phyloP scores from a whole-genome alignment of 2,113 vertebrate genomes.

The Indicator maculatus region DNA sequence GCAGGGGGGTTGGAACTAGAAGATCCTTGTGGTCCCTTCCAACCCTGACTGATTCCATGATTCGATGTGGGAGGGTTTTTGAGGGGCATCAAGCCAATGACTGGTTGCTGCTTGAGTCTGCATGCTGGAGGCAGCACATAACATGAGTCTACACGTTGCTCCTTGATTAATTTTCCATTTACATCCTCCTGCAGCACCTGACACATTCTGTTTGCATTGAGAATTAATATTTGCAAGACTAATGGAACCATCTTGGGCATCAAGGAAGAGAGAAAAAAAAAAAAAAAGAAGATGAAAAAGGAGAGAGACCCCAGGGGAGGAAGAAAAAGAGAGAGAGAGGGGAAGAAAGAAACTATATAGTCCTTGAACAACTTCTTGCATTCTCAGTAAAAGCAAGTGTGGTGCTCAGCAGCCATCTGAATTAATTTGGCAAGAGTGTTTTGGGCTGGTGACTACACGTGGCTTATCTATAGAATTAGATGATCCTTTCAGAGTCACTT shows the following conservation, averaged over 20 bases:
- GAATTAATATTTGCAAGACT: slow-evolving; percentile 74
- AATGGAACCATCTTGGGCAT: slow-evolving; percentile 63
- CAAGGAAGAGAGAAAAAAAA: not conserved
- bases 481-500: slow-evolving; percentile 48
- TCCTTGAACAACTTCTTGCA: slow-evolving; percentile 6
- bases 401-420: slow-evolving; percentile 30
- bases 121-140: not conserved
- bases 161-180: slow-evolving; percentile 73
- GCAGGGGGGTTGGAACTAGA: too few species aligned
- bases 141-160: not conserved
- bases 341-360: not conserved
- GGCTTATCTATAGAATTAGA: slow-evolving; percentile 53
- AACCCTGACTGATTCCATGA: too few species aligned
- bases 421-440: slow-evolving; percentile 19
- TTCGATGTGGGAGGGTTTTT: not conserved
- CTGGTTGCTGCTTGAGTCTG: slow-evolving; percentile 29
- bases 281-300: not conserved
- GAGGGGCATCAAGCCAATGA: not conserved
- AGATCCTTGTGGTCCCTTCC: too few species aligned
- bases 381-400: slow-evolving; percentile 3
- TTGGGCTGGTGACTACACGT: not conserved
- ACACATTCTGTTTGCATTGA: slow-evolving; percentile 67
- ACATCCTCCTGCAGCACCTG: slow-evolving; percentile 30
- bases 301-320: not conserved
- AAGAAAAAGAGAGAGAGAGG: not conserved